phyloP scores from a whole-genome alignment of 1,140 invertebrate species.

The Anastatus disparis region DNA sequence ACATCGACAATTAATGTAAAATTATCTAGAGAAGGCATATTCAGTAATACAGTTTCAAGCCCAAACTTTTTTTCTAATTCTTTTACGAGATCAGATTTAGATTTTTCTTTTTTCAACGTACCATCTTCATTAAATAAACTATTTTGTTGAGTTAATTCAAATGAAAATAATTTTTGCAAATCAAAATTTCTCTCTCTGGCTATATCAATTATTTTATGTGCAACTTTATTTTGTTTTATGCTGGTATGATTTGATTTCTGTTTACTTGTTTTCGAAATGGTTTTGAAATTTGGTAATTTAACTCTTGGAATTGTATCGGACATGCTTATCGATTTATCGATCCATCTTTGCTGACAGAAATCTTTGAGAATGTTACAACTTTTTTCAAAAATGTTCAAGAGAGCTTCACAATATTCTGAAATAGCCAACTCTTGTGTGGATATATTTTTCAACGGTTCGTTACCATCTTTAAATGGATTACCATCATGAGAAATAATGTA shows the following conservation, averaged over 20 bases:
- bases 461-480: neutral
- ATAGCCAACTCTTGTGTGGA: neutral
- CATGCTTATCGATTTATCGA: neutral
- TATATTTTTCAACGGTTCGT: neutral
- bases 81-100: neutral
- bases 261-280: neutral
- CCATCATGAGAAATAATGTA: neutral
- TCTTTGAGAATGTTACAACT: neutral
- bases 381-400: constrained; percentile 10
- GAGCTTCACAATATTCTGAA: neutral
- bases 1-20: no score
- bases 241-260: neutral
- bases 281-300: neutral
- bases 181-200: constrained; percentile 2
- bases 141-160: neutral
- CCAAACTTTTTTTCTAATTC: neutral
- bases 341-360: neutral
- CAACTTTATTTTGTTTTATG: neutral
- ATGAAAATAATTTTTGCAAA: constrained; percentile 3
- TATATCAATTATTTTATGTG: constrained; percentile 3
- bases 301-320: neutral
- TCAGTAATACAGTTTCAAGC: no score
- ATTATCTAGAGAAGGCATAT: no score
- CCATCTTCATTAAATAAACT: constrained; percentile 9
- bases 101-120: neutral